Base-by-base conservation (phyloP, 2,888 invertebrate species). In the Plusia festucae region DNA sequence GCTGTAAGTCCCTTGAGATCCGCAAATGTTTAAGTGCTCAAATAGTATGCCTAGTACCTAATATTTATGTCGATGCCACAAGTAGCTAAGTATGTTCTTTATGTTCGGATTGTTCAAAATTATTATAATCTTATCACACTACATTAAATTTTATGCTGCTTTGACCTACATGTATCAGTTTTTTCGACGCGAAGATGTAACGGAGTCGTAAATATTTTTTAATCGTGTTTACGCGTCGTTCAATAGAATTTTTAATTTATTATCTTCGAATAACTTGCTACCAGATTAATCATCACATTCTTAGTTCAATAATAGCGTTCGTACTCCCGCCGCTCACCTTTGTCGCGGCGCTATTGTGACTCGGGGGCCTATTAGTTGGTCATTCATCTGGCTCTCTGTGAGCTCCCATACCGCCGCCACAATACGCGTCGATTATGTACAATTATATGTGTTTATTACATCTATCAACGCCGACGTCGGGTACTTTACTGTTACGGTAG, bases 391-490 rank as follows among this genome's bases (percentile, higher is more conserved):
- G 76, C 79, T 78, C 83, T 79, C 81, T 81, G 88, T 79, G 85
- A 83, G 88, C 88, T 79, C 73, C 80, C 81, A 83, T 78, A 80
- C 77, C 77, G 76, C 80, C 79, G 73, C 77, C 82, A 88, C 88
- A 89, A 88, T 87, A 84, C 85, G 79, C 82, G 82, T 87, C 90
- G 86, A 91, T 91, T 91, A 89, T 85, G 85, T 85, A 87, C 90
- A 83, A 90, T 91, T 91, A 91, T 88, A 85, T 88, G 87, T 89
- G 88, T 90, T 90, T 90, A 90, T 89, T 89, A 88, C 89, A 85
- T 86, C 85, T 87, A 85, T 88, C 84, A 84, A 74, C 68, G 82
- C 85, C 85, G 83, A 82, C 83, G 78, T 79, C 71, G 73, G 70
- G 78, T 65, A 73, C 70, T 61, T 65, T 74, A 79, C 74, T 70